phyloP scores from a whole-genome alignment of 2,113 vertebrate genomes.

The Sterrhoptilus dennistouni region DNA sequence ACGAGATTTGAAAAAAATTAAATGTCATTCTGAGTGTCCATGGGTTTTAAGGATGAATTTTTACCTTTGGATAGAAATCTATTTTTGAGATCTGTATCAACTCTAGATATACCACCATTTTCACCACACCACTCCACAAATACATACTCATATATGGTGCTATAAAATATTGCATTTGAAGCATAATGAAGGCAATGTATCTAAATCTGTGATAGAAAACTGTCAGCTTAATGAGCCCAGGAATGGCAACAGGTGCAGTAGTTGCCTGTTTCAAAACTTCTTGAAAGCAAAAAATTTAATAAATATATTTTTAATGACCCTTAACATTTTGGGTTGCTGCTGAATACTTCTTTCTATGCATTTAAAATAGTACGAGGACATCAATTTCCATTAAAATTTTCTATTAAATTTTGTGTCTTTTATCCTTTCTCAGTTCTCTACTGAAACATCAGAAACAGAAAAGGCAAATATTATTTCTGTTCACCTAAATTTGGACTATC shows the following conservation, averaged over 20 bases:
- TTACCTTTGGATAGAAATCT: not conserved
- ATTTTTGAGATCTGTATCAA: not conserved
- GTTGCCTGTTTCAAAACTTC: not conserved
- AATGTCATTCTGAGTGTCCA: accelerated
- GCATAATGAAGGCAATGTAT: not conserved
- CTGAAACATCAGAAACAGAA: not conserved
- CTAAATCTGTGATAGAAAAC: not conserved
- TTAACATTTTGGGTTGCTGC: not conserved
- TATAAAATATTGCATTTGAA: not conserved
- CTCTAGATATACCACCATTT: not conserved
- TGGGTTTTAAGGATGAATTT: not conserved
- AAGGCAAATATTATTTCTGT: not conserved
- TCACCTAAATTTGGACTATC: not conserved
- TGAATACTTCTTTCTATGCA: not conserved
- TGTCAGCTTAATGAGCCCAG: not conserved
- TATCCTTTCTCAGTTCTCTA: not conserved
- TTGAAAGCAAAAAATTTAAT: not conserved
- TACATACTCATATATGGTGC: not conserved
- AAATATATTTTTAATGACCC: not conserved
- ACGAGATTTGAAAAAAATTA: not conserved
- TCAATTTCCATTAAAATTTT: not conserved
- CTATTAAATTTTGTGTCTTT: not conserved
- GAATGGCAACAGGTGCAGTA: not conserved
- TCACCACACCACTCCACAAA: not conserved
- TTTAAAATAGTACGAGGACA: not conserved